Evolutionary conservation across 1,140 invertebrate genomes (phyloP).

Genomic region (Bombus pascuorum): DNA sequence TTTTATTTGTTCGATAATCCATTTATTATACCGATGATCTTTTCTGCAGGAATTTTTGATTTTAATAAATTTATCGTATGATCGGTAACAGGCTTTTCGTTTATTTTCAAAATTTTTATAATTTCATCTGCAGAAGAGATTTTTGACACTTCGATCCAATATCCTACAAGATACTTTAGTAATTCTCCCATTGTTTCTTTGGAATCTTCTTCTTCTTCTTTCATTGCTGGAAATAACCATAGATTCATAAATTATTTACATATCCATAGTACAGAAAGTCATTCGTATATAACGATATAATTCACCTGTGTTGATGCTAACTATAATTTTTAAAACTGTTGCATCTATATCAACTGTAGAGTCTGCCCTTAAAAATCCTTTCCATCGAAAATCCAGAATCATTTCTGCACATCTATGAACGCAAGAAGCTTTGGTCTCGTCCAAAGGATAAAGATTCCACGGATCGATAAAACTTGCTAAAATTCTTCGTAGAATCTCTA

Average conservation of each 20-base stretch:
- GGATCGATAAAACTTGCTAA: slow-evolving; percentile 31
- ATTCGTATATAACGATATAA: slow-evolving; percentile 46
- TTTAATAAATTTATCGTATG: slow-evolving; percentile 53
- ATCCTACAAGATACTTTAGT: slow-evolving; percentile 60
- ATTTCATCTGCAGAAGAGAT: slow-evolving; percentile 57
- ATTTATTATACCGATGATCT: neutral
- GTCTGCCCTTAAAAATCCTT: slow-evolving; percentile 23
- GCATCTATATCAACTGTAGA: slow-evolving; percentile 21
- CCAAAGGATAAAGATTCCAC: slow-evolving; percentile 33
- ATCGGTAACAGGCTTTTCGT: slow-evolving; percentile 39
- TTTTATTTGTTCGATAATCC: slow-evolving; percentile 4
- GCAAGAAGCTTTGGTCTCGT: slow-evolving; percentile 32
- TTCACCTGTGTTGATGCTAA: slow-evolving; percentile 42
- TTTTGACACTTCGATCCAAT: slow-evolving; percentile 66
- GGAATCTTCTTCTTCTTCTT: slow-evolving; percentile 45
- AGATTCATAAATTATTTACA: neutral
- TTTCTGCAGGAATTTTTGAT: slow-evolving; percentile 33
- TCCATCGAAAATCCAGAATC: slow-evolving; percentile 38
- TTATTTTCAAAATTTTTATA: slow-evolving; percentile 57
- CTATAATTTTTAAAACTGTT: slow-evolving; percentile 29
- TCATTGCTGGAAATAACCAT: slow-evolving; percentile 34
- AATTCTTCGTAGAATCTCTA: slow-evolving; percentile 40
- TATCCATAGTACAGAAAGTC: slow-evolving; percentile 38
- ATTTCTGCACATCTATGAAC: slow-evolving; percentile 39
- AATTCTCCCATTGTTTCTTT: slow-evolving; percentile 54